Conservation (phyloP, 2,797 vertebrate species). For the Periparus ater region DNA sequence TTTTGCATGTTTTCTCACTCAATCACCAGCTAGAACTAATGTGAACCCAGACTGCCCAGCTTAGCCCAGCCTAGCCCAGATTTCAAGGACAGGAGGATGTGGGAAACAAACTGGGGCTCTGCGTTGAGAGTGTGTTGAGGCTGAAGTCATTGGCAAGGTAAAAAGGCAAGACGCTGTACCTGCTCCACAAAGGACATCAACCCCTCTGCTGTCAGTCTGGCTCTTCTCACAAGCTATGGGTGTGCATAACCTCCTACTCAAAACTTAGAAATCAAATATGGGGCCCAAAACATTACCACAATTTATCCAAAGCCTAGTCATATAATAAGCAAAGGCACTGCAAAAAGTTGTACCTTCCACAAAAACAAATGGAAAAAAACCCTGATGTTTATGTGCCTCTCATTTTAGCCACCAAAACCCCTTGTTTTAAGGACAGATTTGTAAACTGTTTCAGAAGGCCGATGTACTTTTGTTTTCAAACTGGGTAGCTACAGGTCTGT, state of each 20-base stretch:
- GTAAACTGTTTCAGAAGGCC: not conserved
- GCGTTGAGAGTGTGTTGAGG: fast-evolving
- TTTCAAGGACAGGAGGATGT: not conserved
- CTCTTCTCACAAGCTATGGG: not conserved
- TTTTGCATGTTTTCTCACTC: not conserved
- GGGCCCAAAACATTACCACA: not conserved
- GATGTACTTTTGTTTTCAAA: not conserved
- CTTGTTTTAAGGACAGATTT: not conserved
- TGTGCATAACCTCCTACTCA: not conserved
- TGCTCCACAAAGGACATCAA: not conserved
- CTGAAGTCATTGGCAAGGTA: not conserved
- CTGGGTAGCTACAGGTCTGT: not conserved
- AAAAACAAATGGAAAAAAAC: not conserved
- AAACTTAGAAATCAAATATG: not conserved
- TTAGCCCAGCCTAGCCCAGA: not conserved
- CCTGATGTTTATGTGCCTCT: not conserved
- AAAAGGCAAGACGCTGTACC: not conserved
- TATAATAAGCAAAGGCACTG: not conserved
- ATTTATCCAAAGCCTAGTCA: not conserved
- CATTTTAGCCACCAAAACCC: not conserved
- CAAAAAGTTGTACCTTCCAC: not conserved
- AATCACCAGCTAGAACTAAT: not conserved
- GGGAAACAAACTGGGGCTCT: not conserved
- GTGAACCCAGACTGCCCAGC: not conserved
- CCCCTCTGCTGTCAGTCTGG: not conserved